These are phyloP conservation scores for Orcinus orca DNA, from an alignment of 2,113 vertebrate genomes.

Conservation along the genomic window DNA sequence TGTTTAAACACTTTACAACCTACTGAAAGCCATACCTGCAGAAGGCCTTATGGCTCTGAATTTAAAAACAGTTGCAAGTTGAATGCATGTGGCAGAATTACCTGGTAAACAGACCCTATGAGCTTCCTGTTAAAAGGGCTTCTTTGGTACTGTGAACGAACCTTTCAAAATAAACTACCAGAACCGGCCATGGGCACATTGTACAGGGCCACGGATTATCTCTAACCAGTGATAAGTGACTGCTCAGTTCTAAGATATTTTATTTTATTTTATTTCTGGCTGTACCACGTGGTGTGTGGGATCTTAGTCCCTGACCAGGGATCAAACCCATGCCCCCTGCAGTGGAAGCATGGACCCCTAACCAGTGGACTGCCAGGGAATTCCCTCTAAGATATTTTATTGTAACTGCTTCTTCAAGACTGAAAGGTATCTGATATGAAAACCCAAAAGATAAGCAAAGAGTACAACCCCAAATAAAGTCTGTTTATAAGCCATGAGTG, in stretches of 20 bases:
- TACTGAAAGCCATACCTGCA: slow-evolving; percentile 50
- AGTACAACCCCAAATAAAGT: background rate
- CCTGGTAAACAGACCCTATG: background rate
- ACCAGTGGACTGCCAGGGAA: background rate
- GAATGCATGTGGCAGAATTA: background rate
- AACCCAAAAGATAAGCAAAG: background rate
- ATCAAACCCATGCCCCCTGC: background rate
- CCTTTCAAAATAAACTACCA: slow-evolving; percentile 19
- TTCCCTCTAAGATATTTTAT: background rate
- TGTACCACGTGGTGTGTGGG: background rate
- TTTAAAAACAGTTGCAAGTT: slow-evolving; percentile 52
- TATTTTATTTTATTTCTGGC: background rate
- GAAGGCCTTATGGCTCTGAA: slow-evolving; percentile 49
- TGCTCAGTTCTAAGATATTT: background rate
- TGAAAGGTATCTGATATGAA: background rate
- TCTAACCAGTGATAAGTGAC: background rate
- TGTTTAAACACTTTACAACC: slow-evolving; percentile 68
- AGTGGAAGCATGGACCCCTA: background rate
- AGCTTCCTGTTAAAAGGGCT: slow-evolving; percentile 6
- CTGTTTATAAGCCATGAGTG: background rate
- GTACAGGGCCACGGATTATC: background rate
- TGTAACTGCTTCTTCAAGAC: background rate
- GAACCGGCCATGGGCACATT: background rate
- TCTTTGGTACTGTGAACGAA: background rate
- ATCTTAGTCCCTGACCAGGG: background rate